Conservation (phyloP, 2,113 vertebrate genomes). For the Paramormyrops kingsleyae region DNA sequence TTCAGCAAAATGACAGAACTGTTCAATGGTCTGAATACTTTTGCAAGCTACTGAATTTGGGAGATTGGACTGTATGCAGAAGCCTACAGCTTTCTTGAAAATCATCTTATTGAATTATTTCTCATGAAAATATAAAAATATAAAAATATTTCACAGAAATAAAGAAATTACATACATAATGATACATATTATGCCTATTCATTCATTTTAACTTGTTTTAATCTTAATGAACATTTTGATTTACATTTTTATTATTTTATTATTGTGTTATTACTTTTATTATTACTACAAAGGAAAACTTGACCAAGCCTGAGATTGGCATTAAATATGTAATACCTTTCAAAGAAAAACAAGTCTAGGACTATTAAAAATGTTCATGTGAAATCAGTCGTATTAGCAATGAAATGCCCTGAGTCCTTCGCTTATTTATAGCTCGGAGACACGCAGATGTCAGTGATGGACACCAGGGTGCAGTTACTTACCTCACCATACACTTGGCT, state of each 20-base stretch:
- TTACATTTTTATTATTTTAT: background rate
- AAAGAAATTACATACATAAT: background rate
- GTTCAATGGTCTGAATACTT: background rate
- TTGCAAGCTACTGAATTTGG: background rate
- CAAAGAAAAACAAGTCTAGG: background rate
- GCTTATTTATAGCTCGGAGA: background rate
- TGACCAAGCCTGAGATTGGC: background rate
- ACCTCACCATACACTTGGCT: constrained; percentile 86
- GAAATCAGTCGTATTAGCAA: background rate
- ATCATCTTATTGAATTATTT: background rate
- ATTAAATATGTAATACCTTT: background rate
- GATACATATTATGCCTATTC: background rate
- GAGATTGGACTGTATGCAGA: background rate
- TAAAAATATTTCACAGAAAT: background rate
- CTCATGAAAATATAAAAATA: background rate
- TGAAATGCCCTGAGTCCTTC: too few species aligned
- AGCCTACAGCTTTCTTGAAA: background rate
- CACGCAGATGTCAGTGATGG: background rate
- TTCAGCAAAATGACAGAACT: background rate
- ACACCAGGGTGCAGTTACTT: constrained; percentile 21
- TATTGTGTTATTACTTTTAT: background rate
- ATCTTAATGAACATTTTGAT: background rate
- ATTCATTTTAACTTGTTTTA: background rate
- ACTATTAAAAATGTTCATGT: background rate
- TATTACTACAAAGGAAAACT: background rate